A percentile compares a stretch with the other conserved stretches of the same genome.
Conservation (phyloP, 2,797 vertebrate species). For the Dryobates pubescens region DNA sequence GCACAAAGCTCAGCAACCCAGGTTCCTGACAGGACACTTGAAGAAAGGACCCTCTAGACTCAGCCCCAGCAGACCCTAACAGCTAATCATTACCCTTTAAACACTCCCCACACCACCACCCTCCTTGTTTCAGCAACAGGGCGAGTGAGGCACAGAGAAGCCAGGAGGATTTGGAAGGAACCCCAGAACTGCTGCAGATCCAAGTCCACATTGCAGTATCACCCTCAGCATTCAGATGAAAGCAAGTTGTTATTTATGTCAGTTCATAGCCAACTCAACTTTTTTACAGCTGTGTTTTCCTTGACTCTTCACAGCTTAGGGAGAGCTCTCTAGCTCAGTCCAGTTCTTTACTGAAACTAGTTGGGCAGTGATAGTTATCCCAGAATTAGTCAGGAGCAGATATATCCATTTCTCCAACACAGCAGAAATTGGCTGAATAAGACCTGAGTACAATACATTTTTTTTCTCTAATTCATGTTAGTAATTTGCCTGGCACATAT, state of each 20-base stretch:
- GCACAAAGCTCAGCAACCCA: not conserved
- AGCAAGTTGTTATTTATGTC: not conserved
- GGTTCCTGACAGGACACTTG: not conserved
- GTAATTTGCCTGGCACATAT: not conserved
- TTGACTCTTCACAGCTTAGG: not conserved
- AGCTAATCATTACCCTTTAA: not conserved
- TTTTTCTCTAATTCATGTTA: not conserved
- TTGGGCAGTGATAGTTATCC: not conserved
- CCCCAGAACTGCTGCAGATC: not conserved
- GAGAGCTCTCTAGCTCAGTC: not conserved
- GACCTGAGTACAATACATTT: not conserved
- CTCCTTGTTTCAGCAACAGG: not conserved
- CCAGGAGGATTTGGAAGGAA: not conserved
- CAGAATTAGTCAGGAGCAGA: not conserved
- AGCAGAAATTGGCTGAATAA: not conserved
- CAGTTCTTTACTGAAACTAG: not conserved
- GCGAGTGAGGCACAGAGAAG: not conserved
- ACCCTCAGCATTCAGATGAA: not conserved
- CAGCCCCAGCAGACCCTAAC: not conserved
- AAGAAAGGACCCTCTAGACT: not conserved
- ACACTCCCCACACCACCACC: not conserved
- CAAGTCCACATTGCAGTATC: not conserved
- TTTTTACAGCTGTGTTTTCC: conserved; percentile 3
- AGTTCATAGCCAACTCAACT: not conserved
- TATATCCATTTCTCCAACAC: not conserved